These are phyloP conservation scores for Etia nguti DNA, from an alignment of 2,113 vertebrate species.

Conservation along the genomic window DNA sequence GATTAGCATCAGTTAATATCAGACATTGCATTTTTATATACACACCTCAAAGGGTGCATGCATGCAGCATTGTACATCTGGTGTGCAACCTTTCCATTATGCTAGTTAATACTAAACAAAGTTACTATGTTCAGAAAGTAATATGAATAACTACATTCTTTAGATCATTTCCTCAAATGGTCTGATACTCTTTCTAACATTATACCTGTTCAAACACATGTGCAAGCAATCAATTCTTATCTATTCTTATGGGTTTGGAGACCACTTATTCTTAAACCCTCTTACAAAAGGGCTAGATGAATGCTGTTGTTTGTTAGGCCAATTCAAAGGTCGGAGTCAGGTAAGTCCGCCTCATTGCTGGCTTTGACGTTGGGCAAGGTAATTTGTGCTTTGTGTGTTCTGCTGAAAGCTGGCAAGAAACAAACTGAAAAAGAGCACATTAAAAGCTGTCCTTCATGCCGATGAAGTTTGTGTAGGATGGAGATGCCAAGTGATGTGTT, in stretches of 20 bases:
- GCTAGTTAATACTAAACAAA: accelerated
- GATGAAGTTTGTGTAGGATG: background rate
- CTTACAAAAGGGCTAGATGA: background rate
- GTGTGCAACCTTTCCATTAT: background rate
- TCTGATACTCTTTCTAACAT: background rate
- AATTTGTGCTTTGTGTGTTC: background rate
- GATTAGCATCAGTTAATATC: background rate
- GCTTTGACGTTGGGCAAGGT: background rate
- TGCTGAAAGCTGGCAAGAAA: background rate
- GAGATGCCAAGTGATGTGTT: background rate
- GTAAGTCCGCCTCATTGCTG: background rate
- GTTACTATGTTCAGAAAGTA: background rate
- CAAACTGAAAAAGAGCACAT: background rate
- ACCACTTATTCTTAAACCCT: background rate
- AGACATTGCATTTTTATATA: background rate
- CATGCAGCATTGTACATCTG: background rate
- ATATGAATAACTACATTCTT: background rate
- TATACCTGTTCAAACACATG: background rate
- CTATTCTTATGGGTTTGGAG: background rate
- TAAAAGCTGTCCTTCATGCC: background rate
- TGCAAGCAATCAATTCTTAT: no score
- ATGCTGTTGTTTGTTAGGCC: background rate
- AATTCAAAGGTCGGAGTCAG: background rate
- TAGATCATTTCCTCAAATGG: background rate
- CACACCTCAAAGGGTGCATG: background rate